These are phyloP conservation scores for Aleiodes leptofemur DNA, from an alignment of 2,888 invertebrate genomes.

Conservation along the genomic window DNA sequence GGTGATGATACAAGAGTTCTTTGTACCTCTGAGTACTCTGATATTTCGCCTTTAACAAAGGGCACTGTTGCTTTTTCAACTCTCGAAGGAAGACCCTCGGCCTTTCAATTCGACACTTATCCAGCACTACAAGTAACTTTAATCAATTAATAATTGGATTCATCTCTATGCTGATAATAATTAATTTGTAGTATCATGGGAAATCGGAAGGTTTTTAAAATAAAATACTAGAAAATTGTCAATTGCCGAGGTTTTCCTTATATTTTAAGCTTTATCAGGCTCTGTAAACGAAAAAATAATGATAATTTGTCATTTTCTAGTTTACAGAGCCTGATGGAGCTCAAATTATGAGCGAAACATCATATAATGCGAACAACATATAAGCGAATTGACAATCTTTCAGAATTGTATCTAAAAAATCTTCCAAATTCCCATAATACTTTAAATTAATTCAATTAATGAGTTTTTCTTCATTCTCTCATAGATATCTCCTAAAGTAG, in stretches of 20 bases:
- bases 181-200: background rate
- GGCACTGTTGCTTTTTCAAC: conserved; percentile 97
- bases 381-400: too few species aligned
- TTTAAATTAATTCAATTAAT: background rate
- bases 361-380: too few species aligned
- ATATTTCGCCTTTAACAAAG: conserved; percentile 95
- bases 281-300: too few species aligned
- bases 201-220: background rate
- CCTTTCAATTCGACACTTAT: conserved; percentile 93
- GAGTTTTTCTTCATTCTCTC: too few species aligned
- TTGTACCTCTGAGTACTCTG: conserved; percentile 99
- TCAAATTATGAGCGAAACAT: too few species aligned
- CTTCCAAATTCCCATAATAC: background rate
- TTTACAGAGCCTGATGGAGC: too few species aligned
- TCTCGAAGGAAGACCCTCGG: conserved; percentile 94
- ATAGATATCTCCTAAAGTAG: too few species aligned
- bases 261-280: too few species aligned
- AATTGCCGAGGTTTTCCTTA: too few species aligned
- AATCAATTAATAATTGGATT: background rate
- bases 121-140: conserved; percentile 89
- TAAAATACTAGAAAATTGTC: too few species aligned
- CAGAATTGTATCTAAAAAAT: too few species aligned
- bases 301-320: too few species aligned
- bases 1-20: conserved; percentile 93
- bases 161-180: background rate